Evolutionary conservation across 2,888 invertebrate species (phyloP), one percentile per base, ranked within the genome.

Genomic region (Zelleria hepariella): DNA sequence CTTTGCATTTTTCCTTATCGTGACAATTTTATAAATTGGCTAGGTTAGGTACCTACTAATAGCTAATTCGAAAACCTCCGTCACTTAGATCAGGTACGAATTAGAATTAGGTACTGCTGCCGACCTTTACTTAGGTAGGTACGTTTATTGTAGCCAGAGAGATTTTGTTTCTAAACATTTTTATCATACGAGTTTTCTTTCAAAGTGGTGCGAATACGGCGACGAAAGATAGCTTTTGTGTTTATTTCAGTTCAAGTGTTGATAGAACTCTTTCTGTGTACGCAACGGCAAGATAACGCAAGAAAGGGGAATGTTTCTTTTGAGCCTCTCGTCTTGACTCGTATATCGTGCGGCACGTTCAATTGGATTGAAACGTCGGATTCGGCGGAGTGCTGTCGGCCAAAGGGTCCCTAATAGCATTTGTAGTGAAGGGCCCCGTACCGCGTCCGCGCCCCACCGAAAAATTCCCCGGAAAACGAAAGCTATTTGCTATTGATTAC

Each of bases 321-420:
- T 69, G 71, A 70, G 64, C 68, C 66, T 67, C 72, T 71, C 71
- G 71, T 68, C 74, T 71, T 68, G 69, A 67, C 51, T 66, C n/a
- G 32, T 55, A 27, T 55, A 27, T 32, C 66, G 68, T 67, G 70
- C 21, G 73, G 71, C 76, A 75, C 76, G 75, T 78, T 75, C 78
- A 79, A 82, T 82, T 79, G 79, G 78, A 82, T 83, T 81, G 80
- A 78, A 81, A 75, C 75, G 78, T 78, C 70, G 73, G 67, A 71
- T 70, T 48, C 66, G 66, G 70, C 70, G 70, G 63, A 77, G 73
- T 72, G 74, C 69, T 73, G 69, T 70, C 69, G 69, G 66, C 69
- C 73, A 73, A 73, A 77, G 75, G 78, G 78, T 73, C 80, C 68
- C 74, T 82, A 84, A 85, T 82, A 77, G 77, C 78, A 81, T 83